phyloP scores from a whole-genome alignment of 2,888 invertebrate species.

The Tenthredo notha region DNA sequence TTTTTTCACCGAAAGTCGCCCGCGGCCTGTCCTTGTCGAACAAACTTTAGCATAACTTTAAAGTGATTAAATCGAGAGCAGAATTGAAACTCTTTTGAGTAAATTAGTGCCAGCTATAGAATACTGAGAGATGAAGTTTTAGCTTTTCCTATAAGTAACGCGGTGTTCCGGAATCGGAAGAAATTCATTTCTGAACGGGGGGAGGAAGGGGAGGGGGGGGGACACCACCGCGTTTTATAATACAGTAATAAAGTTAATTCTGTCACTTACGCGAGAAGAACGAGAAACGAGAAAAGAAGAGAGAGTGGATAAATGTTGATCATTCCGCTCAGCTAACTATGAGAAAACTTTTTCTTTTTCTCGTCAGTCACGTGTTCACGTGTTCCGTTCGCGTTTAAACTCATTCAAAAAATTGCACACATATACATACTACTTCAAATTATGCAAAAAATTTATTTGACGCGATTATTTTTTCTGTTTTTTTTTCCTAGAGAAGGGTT shows the following conservation, averaged over 20 bases:
- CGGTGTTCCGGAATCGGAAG: constrained; percentile 11
- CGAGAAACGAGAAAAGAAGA: background rate
- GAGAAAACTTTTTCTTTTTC: constrained; percentile 6
- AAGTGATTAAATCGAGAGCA: background rate
- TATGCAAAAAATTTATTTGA: background rate
- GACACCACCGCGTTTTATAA: background rate
- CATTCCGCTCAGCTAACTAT: constrained; percentile 30
- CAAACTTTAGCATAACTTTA: constrained; percentile 2
- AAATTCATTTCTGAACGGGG: background rate
- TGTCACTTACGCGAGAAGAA: background rate
- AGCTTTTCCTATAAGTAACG: background rate
- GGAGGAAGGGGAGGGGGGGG: background rate
- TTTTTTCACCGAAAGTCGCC: background rate
- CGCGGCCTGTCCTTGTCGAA: background rate
- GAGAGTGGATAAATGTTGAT: constrained; percentile 1
- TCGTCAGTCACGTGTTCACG: background rate
- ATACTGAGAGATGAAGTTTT: background rate
- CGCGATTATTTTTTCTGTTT: background rate
- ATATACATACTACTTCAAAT: background rate
- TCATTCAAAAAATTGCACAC: background rate
- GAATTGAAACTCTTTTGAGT: constrained; percentile 1
- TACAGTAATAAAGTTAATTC: constrained; percentile 1
- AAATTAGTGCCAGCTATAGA: background rate
- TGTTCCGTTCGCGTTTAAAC: background rate
- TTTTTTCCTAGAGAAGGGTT: background rate